Evolutionary conservation across 2,888 invertebrate species (phyloP).

Genomic region (Tipula vernalis): DNA sequence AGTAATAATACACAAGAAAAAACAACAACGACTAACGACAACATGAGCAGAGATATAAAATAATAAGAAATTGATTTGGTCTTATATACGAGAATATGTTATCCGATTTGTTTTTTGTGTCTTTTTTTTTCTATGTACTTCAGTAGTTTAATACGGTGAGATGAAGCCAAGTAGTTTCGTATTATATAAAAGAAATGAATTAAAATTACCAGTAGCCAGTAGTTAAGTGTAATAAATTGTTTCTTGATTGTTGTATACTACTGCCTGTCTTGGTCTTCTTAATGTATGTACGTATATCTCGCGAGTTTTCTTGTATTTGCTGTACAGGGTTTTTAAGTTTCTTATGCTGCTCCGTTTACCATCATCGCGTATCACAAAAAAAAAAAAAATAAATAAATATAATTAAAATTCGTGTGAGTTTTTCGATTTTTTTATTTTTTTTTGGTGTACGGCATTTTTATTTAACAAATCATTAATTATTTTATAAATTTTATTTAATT

Average conservation of each 20-base stretch:
- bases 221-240: slow-evolving; percentile 4
- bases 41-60: background rate
- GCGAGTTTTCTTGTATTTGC: background rate
- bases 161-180: background rate
- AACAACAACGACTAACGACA: background rate
- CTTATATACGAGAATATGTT: background rate
- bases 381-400: background rate
- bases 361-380: background rate
- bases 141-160: background rate
- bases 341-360: background rate
- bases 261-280: background rate
- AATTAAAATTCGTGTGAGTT: slow-evolving; percentile 4
- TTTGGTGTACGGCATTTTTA: background rate
- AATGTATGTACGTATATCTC: background rate
- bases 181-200: background rate
- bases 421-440: background rate
- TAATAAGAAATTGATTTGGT: background rate
- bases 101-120: background rate
- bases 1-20: background rate
- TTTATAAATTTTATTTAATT: background rate
- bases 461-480: slow-evolving; percentile 4
- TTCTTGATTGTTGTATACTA: background rate
- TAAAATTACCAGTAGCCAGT: background rate
- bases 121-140: background rate
- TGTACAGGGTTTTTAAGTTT: background rate